phyloP scores from a whole-genome alignment of 2,888 invertebrate genomes.

The Pyrrhopygopsis socrates region DNA sequence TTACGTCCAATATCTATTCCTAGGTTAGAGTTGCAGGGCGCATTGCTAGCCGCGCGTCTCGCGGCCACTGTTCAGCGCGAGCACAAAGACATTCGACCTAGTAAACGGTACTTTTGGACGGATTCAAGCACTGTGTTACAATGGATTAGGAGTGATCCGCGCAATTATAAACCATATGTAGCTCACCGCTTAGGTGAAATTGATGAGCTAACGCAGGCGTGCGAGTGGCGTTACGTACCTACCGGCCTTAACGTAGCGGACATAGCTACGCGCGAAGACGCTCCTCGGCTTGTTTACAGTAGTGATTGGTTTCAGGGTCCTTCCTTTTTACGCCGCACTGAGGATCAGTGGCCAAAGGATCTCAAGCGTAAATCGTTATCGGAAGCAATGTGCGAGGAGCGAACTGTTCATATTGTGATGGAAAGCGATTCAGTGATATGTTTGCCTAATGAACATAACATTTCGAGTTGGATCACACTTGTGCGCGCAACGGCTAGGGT shows the following conservation, averaged over 20 bases:
- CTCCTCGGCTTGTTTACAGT: constrained; percentile 18
- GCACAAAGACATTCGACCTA: not conserved
- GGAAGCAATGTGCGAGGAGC: constrained; percentile 35
- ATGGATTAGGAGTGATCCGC: constrained; percentile 66
- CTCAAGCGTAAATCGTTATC: not conserved
- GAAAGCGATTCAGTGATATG: constrained; percentile 1
- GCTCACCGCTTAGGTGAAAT: constrained; percentile 56
- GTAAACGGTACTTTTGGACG: constrained; percentile 66
- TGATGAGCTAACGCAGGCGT: constrained; percentile 51
- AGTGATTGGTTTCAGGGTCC: constrained; percentile 69
- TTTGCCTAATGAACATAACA: constrained; percentile 57
- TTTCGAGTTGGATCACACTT: constrained; percentile 57
- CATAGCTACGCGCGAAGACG: constrained; percentile 68
- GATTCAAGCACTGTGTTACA: constrained; percentile 71
- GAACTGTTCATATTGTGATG: constrained; percentile 12
- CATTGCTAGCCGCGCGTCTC: constrained; percentile 42
- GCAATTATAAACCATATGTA: constrained; percentile 64
- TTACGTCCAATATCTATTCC: constrained; percentile 67
- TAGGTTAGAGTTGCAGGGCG: constrained; percentile 20
- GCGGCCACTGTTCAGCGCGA: constrained; percentile 42
- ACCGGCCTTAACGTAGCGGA: constrained; percentile 77
- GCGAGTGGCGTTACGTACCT: constrained; percentile 82
- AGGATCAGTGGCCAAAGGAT: constrained; percentile 57
- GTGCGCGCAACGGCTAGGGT: constrained; percentile 60
- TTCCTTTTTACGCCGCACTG: constrained; percentile 43